Evolutionary conservation across 2,888 invertebrate species (phyloP), one percentile per base, ranked within the genome.

Genomic region (Drosophila antonietae): DNA sequence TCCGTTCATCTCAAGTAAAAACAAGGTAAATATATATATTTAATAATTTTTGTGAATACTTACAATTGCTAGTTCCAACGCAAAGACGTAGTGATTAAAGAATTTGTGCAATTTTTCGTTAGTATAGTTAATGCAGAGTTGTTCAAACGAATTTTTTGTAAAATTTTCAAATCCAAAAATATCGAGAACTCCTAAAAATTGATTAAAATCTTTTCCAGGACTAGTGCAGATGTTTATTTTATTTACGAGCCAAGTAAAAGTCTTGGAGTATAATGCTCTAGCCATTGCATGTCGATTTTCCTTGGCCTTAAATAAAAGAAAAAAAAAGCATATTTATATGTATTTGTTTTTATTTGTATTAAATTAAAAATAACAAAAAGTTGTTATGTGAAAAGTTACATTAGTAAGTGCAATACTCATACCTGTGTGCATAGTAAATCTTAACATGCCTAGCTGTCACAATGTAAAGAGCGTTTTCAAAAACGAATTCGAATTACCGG

Each of bases 111-210:
- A 94, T 92, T 98, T 98, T 92, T 98, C 98, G 91, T 98, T 98
- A 0, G 98, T 97, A 93, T 97, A 98, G 93, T 98, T 98, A 78
- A 98, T 98, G 92, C 98, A 98, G 14, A 98, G 94, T 90, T 98
- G 98, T 91, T 98, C 98, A 83, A 98, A 96, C 2, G 97, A 97
- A 92, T 98, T 98, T n/a, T 95, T 94, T 4, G 95, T 94, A 92
- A 98, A 98, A 94, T 98, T 98, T 93, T 98, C 98, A 92, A 98
- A 98, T 65, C 98, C 98, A 91, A 98, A 98, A 83, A 98, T 98
- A 92, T 98, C 98, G 47, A 98, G 94, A 9, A 98, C 97, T 9
- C 98, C 98, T 59, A 98, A 94, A 87, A 97, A 96, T 70, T 95
- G 91, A 14, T 95, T 94, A 14, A 96, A 95, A 88, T 97, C 96